These are phyloP conservation scores for Siniperca obscura DNA, from an alignment of 2,797 vertebrate genomes.

Conservation along the genomic window DNA sequence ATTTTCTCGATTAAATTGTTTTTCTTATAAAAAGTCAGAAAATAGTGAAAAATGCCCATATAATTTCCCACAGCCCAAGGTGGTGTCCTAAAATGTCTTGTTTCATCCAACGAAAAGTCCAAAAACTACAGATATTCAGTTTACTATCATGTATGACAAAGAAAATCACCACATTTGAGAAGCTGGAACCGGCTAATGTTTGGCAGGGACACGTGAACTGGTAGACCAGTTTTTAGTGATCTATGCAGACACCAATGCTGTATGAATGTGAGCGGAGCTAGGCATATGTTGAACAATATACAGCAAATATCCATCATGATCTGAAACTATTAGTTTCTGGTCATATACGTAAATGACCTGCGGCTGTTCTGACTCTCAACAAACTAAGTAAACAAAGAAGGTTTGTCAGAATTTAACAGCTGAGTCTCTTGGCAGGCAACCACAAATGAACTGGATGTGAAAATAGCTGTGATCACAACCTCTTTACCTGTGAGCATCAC, in stretches of 20 bases:
- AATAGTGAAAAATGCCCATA: not conserved
- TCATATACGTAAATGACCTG: conserved; percentile 43
- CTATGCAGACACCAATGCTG: not conserved
- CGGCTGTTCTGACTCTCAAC: conserved; percentile 39
- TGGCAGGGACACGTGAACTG: not conserved
- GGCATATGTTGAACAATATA: not conserved
- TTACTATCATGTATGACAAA: not conserved
- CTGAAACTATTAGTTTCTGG: conserved; percentile 18
- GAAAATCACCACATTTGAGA: conserved; percentile 2
- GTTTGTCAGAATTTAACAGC: conserved; percentile 52
- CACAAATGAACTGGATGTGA: conserved; percentile 55
- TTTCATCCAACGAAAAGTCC: not conserved
- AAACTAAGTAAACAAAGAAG: conserved; percentile 52
- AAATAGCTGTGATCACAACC: conserved; percentile 60
- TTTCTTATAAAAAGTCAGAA: not conserved
- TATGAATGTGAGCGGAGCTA: conserved; percentile 2
- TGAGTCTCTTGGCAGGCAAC: conserved; percentile 57
- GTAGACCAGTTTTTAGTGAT: not conserved
- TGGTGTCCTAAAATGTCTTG: not conserved
- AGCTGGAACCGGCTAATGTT: not conserved
- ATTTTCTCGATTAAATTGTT: not conserved
- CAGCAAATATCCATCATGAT: conserved; percentile 29
- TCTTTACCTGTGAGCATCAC: conserved; percentile 52
- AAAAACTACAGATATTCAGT: not conserved
- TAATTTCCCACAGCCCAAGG: not conserved